A percentile compares a stretch with the other conserved stretches of the same genome.
These are phyloP conservation scores for Rhizomys pruinosus DNA, from an alignment of 2,113 vertebrate genomes.

Conservation along the genomic window DNA sequence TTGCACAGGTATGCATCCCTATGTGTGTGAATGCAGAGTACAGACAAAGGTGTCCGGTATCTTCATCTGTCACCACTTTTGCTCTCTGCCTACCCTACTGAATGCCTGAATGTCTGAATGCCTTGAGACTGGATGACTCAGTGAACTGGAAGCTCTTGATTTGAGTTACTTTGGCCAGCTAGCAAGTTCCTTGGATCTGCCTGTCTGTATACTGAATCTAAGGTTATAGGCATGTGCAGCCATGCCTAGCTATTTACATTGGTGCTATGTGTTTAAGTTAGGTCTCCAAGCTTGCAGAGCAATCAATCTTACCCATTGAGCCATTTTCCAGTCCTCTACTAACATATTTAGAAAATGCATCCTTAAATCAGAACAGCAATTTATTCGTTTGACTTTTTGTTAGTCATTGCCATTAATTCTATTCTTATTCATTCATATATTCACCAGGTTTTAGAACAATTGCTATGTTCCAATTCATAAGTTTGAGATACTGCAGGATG, in stretches of 20 bases:
- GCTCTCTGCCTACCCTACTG: too few species aligned
- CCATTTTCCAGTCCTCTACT: neutral
- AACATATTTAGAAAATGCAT: neutral
- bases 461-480: neutral
- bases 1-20: too few species aligned
- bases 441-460: neutral
- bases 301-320: neutral
- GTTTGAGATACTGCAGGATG: neutral
- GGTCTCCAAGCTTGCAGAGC: neutral
- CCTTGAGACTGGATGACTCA: neutral
- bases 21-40: too few species aligned
- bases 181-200: neutral
- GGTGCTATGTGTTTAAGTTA: neutral
- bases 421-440: neutral
- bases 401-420: neutral
- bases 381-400: conserved; percentile 11
- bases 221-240: neutral
- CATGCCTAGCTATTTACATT: neutral
- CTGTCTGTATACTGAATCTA: too few species aligned
- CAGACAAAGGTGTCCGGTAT: neutral
- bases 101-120: neutral
- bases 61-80: neutral
- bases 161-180: neutral
- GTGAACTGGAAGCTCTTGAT: neutral
- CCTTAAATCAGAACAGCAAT: neutral